phyloP scores from a whole-genome alignment of 2,113 vertebrate species.

The Salminus brasiliensis region DNA sequence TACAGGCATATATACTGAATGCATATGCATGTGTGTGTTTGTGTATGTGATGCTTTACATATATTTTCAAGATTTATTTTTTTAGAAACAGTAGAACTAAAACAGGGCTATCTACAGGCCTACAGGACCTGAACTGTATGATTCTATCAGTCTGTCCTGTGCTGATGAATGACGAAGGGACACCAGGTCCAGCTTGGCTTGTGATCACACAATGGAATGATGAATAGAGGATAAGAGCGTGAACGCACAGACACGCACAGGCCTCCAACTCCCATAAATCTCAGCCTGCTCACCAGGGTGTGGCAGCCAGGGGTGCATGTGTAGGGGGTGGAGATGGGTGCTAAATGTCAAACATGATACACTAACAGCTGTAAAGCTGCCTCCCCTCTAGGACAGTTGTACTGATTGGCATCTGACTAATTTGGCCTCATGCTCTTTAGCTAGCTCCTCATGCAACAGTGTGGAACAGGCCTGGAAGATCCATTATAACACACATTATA shows the following conservation, averaged over 20 bases:
- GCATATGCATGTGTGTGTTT: slow-evolving; percentile 8
- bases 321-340: too few species aligned
- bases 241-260: slow-evolving; percentile 32
- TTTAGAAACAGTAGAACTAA: too few species aligned
- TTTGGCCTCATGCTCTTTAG: slow-evolving; percentile 39
- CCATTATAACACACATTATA: neutral
- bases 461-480: slow-evolving; percentile 51
- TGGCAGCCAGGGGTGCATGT: slow-evolving; percentile 29
- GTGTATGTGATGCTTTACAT: neutral
- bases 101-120: too few species aligned
- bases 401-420: slow-evolving; percentile 57
- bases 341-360: slow-evolving; percentile 60
- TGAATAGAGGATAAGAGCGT: slow-evolving; percentile 14
- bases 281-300: slow-evolving; percentile 37
- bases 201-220: slow-evolving; percentile 46
- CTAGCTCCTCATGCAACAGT: slow-evolving; percentile 43
- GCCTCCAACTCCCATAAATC: slow-evolving; percentile 57
- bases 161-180: slow-evolving; percentile 33
- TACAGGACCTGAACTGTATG: too few species aligned
- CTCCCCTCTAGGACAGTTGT: slow-evolving; percentile 36
- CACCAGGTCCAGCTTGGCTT: slow-evolving; percentile 37
- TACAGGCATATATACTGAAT: neutral
- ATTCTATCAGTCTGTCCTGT: too few species aligned
- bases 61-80: neutral
- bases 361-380: slow-evolving; percentile 57